Evolutionary conservation across 2,113 vertebrate species (phyloP), one percentile per base, ranked within the genome.

Genomic region (Hippocampus mohnikei): DNA sequence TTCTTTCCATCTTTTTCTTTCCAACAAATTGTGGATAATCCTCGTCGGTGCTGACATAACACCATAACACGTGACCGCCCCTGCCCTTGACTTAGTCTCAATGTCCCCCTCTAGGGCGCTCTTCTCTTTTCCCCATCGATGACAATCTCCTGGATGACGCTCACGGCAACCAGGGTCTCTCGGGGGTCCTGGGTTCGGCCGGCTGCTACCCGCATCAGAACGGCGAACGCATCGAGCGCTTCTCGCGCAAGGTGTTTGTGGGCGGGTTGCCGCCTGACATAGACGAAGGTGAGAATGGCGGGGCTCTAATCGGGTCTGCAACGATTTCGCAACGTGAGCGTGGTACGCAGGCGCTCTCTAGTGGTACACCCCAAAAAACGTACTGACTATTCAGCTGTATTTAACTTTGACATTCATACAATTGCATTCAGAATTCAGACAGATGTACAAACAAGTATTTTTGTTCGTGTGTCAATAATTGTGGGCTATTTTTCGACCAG

Each of bases 211-310:
- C 94, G 44, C 96, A 97, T 88, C 96, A 98, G 75, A 98, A 99
- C 4, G 96, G 96, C 71, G 96, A 98, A 50, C 89, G 95, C 69
- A 96, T 96, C 11, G 97, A 98, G 85, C 95, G 96, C 62, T 99
- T 98, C 84, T 98, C 97, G 62, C 92, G 96, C n/a, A 99, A 99
- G 70, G 97, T 99, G 75, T 99, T 99, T 78, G 97, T 99, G 70
- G 97, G 97, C 71, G 97, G 97, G 21, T 92, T 98, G 77, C 96
- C 97, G 69, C 97, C 97, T 3, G 97, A 99, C 82, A 99, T 99
- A 64, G 96, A 98, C 75, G 97, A 99, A 95, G 97, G 97, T 96
- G 74, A 92, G 81, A 13, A 68, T 11, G 23, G 59, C 3, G 13
- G 11, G 13, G 42, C 0, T 46, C n/a, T 18, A 11, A 1, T 11